Evolutionary conservation across 2,797 vertebrate species (phyloP).

Genomic region (Nyctibius grandis): DNA sequence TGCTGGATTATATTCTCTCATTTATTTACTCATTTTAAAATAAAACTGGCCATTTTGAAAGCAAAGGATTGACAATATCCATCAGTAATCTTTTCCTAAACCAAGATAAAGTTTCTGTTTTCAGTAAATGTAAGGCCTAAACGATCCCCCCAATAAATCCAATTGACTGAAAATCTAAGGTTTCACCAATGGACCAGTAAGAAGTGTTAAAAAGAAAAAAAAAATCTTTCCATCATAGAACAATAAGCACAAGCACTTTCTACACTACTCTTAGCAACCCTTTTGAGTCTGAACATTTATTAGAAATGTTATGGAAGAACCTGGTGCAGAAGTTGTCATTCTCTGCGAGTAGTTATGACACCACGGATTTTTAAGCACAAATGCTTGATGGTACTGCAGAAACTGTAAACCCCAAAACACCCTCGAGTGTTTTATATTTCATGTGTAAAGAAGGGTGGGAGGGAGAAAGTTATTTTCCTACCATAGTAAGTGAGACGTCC

Average conservation of each 20-base stretch:
- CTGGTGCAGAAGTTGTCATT: background rate
- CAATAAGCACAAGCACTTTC: background rate
- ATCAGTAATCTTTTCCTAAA: background rate
- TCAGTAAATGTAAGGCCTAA: background rate
- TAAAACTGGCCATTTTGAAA: background rate
- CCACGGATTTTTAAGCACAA: background rate
- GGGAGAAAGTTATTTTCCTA: conserved; percentile 55
- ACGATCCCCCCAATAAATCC: background rate
- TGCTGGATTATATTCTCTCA: conserved; percentile 28
- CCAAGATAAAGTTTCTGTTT: background rate
- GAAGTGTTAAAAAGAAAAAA: background rate
- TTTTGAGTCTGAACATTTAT: background rate
- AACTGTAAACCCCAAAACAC: background rate
- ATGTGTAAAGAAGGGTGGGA: accelerated
- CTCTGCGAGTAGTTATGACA: background rate
- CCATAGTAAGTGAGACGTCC: conserved; percentile 93
- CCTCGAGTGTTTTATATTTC: background rate
- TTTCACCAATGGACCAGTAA: background rate
- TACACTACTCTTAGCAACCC: background rate
- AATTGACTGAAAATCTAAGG: background rate
- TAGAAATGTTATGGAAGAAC: background rate
- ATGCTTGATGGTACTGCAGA: background rate
- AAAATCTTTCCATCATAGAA: background rate
- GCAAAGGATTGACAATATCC: background rate
- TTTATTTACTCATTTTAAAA: conserved; percentile 42